Evolutionary conservation across 2,888 invertebrate genomes (phyloP), one percentile per base, ranked within the genome.

Genomic region (Phaonia tiefii): DNA sequence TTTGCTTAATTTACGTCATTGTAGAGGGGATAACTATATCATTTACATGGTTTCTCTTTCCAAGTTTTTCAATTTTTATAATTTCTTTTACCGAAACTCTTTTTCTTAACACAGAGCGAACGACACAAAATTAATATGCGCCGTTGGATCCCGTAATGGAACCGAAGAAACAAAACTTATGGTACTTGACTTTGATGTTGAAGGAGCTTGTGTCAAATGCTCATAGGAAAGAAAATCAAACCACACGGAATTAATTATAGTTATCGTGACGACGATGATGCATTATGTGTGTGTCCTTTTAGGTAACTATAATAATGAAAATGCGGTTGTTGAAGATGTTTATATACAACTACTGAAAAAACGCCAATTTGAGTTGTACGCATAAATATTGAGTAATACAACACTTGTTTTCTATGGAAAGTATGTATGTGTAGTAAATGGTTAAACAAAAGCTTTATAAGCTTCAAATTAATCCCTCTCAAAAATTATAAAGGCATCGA

Each of bases 161-260:
- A 99, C 99, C 5, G 99, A 99, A 92, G 99, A 99, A 91, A 99
- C 99, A 8, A 99, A 99, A 91, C 93, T 99, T 39, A 94, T 99
- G 87, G 98, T 99, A 44, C 93, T 99, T 84, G 98, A 99, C 92
- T 99, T 99, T 92, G 98, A 99, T 91, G 95, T 96, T 67, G 96
- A 96, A 85, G 93, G 93, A 44, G 93, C 93, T 44, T 93, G 93
- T 88, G 92, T 92, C 84, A 93, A 93, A 89, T 93, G 93, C 84
- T 91, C 91, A 89, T 91, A 90, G 89, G 85, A 87, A 83, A 83
- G 80, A 84, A 83, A 76, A 75, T 66, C 49, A 46, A 72, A 78
- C 65, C 49, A 73, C 63, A 67, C 54, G 58, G 75, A 73, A 70
- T 75, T 46, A 49, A 49, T 69, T 73, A 74, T 65, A 58, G 67